Percentiles rank a stretch among this genome's conserved stretches.
phyloP scores from a whole-genome alignment of 2,797 vertebrate species.

The Tadarida brasiliensis region DNA sequence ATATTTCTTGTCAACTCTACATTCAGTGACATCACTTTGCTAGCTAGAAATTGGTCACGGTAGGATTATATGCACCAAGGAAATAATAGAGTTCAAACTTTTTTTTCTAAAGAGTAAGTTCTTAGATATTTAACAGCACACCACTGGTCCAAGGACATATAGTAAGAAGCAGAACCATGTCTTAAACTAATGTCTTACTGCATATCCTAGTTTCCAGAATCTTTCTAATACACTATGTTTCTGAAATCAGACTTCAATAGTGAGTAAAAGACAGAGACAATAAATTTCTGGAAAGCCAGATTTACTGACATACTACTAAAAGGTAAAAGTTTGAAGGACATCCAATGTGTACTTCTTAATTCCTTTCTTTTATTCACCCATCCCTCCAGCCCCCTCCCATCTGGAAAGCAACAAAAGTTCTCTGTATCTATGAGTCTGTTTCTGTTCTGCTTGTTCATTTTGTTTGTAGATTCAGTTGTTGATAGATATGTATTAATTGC shows the following conservation, averaged over 20 bases:
- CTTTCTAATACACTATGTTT: background rate
- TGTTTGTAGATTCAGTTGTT: too few relatives aligned
- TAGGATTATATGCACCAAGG: background rate
- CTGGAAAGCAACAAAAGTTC: too few relatives aligned
- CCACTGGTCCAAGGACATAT: background rate
- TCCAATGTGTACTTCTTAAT: too few relatives aligned
- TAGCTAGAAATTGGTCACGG: background rate
- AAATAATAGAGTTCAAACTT: background rate
- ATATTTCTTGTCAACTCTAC: background rate
- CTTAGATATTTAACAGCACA: background rate
- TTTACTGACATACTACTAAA: background rate
- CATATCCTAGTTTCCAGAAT: background rate
- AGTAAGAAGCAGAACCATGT: background rate
- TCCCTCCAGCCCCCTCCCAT: too few relatives aligned
- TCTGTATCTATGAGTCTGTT: too few relatives aligned
- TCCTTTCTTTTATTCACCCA: too few relatives aligned
- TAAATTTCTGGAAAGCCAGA: background rate
- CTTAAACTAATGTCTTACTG: background rate
- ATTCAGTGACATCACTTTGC: background rate
- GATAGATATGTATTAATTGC: too few relatives aligned
- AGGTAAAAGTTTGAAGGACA: background rate
- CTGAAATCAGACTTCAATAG: background rate
- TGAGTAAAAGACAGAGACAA: background rate
- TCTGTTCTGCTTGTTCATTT: too few relatives aligned
- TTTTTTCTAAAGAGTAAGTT: background rate